phyloP scores from a whole-genome alignment of 2,797 vertebrate species.

The Neomorphus geoffroyi region DNA sequence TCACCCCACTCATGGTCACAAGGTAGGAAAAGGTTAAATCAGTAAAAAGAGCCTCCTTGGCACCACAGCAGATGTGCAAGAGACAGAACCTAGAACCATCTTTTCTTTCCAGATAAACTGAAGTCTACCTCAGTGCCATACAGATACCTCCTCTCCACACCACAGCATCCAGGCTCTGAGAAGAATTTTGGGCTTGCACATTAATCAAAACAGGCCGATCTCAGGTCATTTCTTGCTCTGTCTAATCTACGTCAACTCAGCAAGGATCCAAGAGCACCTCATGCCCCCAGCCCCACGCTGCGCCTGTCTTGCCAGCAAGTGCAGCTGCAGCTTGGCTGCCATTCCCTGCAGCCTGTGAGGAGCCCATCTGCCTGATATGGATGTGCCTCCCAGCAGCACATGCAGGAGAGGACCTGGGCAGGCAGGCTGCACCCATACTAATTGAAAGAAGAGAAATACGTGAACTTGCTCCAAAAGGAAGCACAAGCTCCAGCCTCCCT shows the following conservation, averaged over 20 bases:
- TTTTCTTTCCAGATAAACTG: not conserved
- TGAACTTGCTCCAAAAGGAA: constrained; percentile 52
- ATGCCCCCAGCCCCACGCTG: not conserved
- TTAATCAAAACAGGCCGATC: not conserved
- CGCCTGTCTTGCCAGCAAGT: not conserved
- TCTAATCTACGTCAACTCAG: not conserved
- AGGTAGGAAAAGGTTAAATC: not conserved
- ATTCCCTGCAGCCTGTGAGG: not conserved
- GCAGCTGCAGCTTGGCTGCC: not conserved
- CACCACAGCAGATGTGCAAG: not conserved
- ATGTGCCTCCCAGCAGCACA: constrained; percentile 24
- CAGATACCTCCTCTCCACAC: not conserved
- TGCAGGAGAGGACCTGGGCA: not conserved
- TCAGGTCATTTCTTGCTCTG: not conserved
- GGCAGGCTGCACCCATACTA: constrained; percentile 15
- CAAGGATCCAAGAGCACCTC: not conserved
- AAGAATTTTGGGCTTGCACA: not conserved
- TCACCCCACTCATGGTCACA: fast-evolving
- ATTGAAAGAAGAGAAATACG: constrained; percentile 6
- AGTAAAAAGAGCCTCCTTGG: not conserved
- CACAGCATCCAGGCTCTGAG: not conserved
- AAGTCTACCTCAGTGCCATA: not conserved
- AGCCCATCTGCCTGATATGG: constrained; percentile 5
- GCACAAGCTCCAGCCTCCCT: constrained; percentile 29
- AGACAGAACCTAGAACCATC: not conserved